Evolutionary conservation across 2,797 vertebrate species (phyloP).

Genomic region (Thalassophryne amazonica): DNA sequence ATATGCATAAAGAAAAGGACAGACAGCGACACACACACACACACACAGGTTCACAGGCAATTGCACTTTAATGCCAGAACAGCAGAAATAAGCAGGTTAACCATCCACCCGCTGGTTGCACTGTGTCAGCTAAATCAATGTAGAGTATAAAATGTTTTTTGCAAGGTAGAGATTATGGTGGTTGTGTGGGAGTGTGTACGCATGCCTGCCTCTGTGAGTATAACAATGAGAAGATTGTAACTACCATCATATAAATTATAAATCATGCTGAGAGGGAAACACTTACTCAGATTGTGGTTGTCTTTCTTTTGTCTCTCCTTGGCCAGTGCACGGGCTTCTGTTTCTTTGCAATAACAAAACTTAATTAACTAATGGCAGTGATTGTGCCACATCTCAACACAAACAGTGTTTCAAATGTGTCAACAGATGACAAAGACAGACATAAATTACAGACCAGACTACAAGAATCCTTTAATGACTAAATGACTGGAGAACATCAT

Average conservation of each 20-base stretch:
- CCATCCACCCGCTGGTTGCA: constrained; percentile 73
- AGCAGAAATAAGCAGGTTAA: constrained; percentile 79
- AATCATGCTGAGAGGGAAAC: neutral
- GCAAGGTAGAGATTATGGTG: constrained; percentile 17
- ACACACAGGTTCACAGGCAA: constrained; percentile 65
- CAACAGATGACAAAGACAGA: neutral
- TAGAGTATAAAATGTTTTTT: constrained; percentile 42
- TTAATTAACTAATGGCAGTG: constrained; percentile 44
- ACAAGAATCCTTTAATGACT: neutral
- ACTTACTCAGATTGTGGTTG: constrained; percentile 98
- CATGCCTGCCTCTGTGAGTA: neutral
- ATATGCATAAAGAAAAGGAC: neutral
- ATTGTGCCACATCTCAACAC: neutral
- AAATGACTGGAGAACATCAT: neutral
- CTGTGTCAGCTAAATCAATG: constrained; percentile 73
- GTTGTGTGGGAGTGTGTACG: neutral
- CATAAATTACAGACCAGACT: neutral
- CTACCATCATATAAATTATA: neutral
- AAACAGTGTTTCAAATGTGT: neutral
- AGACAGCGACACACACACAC: constrained; percentile 11
- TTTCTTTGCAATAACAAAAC: constrained; percentile 79
- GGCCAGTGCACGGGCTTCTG: constrained; percentile 90
- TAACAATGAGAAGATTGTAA: neutral
- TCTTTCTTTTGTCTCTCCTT: constrained; percentile 99
- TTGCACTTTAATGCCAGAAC: constrained; percentile 72